Evolutionary conservation across 2,888 invertebrate species (phyloP).

Genomic region (Venusia cambrica): DNA sequence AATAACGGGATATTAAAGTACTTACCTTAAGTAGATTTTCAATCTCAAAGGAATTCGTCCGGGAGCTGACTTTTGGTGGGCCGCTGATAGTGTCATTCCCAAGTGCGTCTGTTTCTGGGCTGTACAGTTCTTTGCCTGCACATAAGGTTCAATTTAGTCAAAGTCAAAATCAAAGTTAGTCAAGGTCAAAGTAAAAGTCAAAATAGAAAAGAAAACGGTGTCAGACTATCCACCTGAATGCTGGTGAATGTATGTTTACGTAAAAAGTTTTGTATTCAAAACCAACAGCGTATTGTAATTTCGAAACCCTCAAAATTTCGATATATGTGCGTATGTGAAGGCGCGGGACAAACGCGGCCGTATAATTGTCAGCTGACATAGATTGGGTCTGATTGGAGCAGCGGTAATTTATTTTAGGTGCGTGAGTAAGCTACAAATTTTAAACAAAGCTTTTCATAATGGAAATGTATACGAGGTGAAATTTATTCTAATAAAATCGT

Average conservation of each 20-base stretch:
- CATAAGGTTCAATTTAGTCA: no score
- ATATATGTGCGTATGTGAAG: background rate
- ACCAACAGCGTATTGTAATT: conserved; percentile 19
- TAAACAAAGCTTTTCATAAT: conserved; percentile 6
- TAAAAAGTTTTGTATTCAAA: conserved; percentile 17
- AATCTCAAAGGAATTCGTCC: conserved; percentile 96
- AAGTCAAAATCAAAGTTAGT: no score
- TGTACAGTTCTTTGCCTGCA: conserved; percentile 88
- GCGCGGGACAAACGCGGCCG: background rate
- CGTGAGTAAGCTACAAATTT: conserved; percentile 8
- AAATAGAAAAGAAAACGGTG: no score
- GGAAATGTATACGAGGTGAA: background rate
- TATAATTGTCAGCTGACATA: conserved; percentile 7
- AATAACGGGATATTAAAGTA: background rate
- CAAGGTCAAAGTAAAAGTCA: no score
- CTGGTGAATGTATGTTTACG: conserved; percentile 9
- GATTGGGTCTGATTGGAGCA: conserved; percentile 9
- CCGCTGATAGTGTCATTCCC: conserved; percentile 59
- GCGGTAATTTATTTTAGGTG: conserved; percentile 17
- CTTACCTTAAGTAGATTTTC: conserved; percentile 93
- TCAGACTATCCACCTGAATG: no score
- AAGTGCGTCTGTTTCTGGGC: conserved; percentile 79
- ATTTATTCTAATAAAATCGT: background rate
- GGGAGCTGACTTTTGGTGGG: conserved; percentile 85
- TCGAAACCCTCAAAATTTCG: conserved; percentile 9